Conservation (phyloP, 2,113 vertebrate genomes). For the Fulmarus glacialis region DNA sequence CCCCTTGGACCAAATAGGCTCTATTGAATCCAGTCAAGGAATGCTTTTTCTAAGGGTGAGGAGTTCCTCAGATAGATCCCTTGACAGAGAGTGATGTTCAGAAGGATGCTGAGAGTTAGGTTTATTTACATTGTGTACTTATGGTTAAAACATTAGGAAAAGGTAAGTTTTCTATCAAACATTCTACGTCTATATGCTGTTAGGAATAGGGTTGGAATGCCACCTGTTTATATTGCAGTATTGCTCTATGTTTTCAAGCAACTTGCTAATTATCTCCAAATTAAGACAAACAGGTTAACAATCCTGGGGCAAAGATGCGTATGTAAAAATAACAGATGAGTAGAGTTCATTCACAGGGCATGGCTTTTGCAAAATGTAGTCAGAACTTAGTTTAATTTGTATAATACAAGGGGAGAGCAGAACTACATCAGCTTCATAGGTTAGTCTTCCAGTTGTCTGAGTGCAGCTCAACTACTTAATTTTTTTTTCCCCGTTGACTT, state of each 20-base stretch:
- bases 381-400: background rate
- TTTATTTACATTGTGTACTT: background rate
- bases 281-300: background rate
- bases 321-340: background rate
- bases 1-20: background rate
- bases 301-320: background rate
- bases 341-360: background rate
- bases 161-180: background rate
- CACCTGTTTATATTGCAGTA: background rate
- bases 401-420: background rate
- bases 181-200: background rate
- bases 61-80: background rate
- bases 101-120: background rate
- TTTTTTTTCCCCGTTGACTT: background rate
- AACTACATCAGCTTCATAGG: background rate
- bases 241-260: background rate
- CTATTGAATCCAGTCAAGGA: background rate
- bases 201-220: background rate
- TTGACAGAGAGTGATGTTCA: background rate
- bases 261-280: background rate
- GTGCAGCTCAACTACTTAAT: background rate
- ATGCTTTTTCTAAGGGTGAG: background rate
- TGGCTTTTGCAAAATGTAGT: background rate
- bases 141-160: background rate
- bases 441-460: background rate